These are phyloP conservation scores for Aphaenogaster rudis DNA, from an alignment of 1,140 invertebrate genomes.

Conservation along the genomic window DNA sequence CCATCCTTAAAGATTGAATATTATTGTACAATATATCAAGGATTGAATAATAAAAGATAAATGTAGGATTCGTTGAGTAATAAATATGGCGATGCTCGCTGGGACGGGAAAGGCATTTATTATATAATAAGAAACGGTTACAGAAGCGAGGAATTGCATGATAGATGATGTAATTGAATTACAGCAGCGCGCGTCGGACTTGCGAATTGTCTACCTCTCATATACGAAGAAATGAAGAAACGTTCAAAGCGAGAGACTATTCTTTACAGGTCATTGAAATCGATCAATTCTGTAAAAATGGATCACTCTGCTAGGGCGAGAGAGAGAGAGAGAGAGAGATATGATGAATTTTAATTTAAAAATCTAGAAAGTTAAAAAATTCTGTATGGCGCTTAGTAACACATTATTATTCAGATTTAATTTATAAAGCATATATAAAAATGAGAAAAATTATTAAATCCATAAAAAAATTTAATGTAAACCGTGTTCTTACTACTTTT, in stretches of 20 bases:
- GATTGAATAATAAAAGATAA: background rate
- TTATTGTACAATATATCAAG: conserved; percentile 12
- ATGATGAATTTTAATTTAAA: background rate
- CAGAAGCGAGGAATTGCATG: conserved; percentile 9
- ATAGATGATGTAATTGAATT: conserved; percentile 41
- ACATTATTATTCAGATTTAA: conserved; percentile 13
- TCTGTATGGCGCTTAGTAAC: background rate
- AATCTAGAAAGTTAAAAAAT: background rate
- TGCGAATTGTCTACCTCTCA: background rate
- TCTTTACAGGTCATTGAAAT: background rate
- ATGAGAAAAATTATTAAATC: background rate
- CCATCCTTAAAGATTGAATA: background rate
- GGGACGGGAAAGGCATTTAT: conserved; percentile 1
- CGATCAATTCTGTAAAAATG: background rate
- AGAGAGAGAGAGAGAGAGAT: background rate
- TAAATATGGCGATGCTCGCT: background rate
- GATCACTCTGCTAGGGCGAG: background rate
- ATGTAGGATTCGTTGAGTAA: background rate
- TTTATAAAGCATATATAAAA: background rate
- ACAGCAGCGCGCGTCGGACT: background rate
- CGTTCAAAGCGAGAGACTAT: background rate
- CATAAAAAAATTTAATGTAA: background rate
- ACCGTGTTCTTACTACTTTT: background rate
- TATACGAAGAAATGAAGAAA: conserved; percentile 1
- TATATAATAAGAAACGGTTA: conserved; percentile 40